Conservation (phyloP, 2,888 invertebrate species). For the Oligia strigilis region DNA sequence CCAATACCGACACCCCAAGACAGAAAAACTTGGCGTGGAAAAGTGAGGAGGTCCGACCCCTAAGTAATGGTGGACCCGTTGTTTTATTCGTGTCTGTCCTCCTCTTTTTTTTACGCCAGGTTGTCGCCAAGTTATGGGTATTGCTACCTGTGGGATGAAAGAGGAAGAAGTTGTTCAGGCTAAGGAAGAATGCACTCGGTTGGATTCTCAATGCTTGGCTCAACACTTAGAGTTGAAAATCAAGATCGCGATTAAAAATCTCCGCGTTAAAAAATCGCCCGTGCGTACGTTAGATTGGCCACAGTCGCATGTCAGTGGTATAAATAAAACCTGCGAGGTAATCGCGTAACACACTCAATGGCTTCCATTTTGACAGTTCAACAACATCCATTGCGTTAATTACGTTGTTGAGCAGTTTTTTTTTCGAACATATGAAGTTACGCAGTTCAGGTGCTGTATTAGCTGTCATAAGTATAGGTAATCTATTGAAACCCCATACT, state of each 20-base stretch:
- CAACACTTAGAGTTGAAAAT: not conserved
- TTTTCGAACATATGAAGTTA: too few relatives aligned
- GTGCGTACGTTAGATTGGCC: not conserved
- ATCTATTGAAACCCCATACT: too few relatives aligned
- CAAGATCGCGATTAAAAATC: not conserved
- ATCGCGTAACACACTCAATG: too few relatives aligned
- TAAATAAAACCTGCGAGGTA: too few relatives aligned
- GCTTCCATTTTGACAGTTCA: too few relatives aligned
- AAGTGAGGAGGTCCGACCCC: not conserved
- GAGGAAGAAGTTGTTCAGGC: not conserved
- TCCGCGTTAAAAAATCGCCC: not conserved
- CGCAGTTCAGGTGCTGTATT: too few relatives aligned
- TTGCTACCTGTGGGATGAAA: slow-evolving; percentile 5
- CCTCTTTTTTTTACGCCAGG: not conserved
- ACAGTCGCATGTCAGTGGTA: too few relatives aligned
- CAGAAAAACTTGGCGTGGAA: not conserved
- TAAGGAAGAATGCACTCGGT: not conserved
- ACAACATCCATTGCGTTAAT: too few relatives aligned
- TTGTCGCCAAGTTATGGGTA: not conserved
- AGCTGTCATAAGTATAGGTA: too few relatives aligned
- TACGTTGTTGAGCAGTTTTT: too few relatives aligned
- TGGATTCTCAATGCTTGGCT: not conserved
- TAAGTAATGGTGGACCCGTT: not conserved
- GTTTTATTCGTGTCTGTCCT: accelerated
- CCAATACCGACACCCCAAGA: not conserved